Percentiles rank a stretch among this genome's conserved stretches.
Evolutionary conservation across 2,888 invertebrate species (phyloP).

Genomic region (Aspidiotus destructor): DNA sequence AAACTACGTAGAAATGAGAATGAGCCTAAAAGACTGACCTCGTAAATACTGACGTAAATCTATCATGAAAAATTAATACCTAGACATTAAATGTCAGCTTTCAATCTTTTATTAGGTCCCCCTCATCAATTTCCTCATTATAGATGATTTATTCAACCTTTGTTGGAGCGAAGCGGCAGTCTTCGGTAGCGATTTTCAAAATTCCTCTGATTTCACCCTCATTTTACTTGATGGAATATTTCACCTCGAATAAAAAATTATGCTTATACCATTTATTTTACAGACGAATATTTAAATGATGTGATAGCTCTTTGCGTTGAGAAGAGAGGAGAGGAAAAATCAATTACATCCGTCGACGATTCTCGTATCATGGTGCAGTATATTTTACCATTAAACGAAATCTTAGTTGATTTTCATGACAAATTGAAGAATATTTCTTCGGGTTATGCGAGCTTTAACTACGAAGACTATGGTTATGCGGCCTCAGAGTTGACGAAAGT

Average conservation of each 20-base stretch:
- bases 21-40: too few species aligned
- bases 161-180: background rate
- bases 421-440: slow-evolving; percentile 77
- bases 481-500: slow-evolving; percentile 68
- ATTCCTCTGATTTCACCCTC: background rate
- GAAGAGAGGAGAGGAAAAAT: slow-evolving; percentile 59
- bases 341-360: slow-evolving; percentile 69
- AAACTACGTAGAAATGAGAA: too few species aligned
- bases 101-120: too few species aligned
- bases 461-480: slow-evolving; percentile 78
- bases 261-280: background rate
- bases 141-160: background rate
- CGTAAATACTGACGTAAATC: too few species aligned
- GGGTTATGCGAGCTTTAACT: slow-evolving; percentile 92
- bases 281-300: slow-evolving; percentile 34
- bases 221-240: background rate
- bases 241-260: background rate
- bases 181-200: background rate
- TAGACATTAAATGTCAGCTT: too few species aligned
- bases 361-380: slow-evolving; percentile 71
- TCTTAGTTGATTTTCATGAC: slow-evolving; percentile 92
- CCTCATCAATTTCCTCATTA: too few species aligned
- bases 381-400: slow-evolving; percentile 80
- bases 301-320: slow-evolving; percentile 54
- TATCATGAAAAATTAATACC: too few species aligned